Base-by-base conservation (phyloP, 2,888 invertebrate genomes). In the Acanthococcus lagerstroemiae region DNA sequence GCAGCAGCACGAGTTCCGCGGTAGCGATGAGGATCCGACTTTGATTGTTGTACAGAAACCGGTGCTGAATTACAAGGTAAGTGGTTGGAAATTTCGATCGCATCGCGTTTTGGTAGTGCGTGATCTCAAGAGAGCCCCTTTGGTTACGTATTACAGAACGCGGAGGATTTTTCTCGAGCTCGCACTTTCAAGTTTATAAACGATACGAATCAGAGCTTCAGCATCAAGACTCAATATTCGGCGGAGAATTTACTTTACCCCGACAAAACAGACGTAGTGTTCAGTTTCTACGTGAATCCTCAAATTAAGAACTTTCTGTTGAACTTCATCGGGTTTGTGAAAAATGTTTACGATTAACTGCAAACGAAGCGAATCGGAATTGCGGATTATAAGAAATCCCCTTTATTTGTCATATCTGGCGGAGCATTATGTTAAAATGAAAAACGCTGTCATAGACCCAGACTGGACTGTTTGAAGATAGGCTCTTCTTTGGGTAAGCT, bases 231-330 rank as follows among this genome's bases (percentile, higher is more conserved):
- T 22, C 15, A 26, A 5, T 55, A 65, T 22, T 27, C 27, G 6
- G 37, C 46, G 7, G 61, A 61, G 50, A 61, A 61, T 15, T 15
- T 37, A 27, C 15, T 19, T 12, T 55, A 55, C 17, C 50, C n/a
- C 4, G 37, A 27, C 4, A n/a, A 21, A 15, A 27, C 25, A 19
- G 61, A 50, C 7, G 12, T 30, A 3, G 19, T 52, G 24, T 52
- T 61, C 26, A 52, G 50, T 37, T 61, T 61, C 21, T 61, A 22
- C 9, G 69, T 67, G 72, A 77, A 15, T 70, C 76, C 78, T 7
- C 76, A 77, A 68, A 74, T 76, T 55, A 78, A 79, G 61, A 80
- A 80, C 73, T 80, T 82, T 72, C 78, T 82, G 69, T 72, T 80
- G 46, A 78, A 79, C 69, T 72, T 81, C 67, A 76, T 83, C 55